Percentiles rank a stretch among this genome's conserved stretches.
Evolutionary conservation across 2,113 vertebrate genomes (phyloP).

Genomic region (Mormyrus lacerda): DNA sequence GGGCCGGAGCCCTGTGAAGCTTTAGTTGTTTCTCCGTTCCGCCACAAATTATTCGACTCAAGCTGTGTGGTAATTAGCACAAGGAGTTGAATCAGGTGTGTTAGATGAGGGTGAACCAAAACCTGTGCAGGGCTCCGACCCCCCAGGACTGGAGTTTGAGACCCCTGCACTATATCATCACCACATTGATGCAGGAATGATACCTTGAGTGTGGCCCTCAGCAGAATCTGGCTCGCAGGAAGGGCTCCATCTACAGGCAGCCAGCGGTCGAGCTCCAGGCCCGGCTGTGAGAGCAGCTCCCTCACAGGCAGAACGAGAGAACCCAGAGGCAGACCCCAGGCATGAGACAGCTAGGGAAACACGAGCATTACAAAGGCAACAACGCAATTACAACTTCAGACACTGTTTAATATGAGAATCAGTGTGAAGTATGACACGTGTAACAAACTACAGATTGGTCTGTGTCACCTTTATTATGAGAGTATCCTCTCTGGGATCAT

Average conservation of each 20-base stretch:
- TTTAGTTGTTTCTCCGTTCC: not conserved
- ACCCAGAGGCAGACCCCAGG: conserved; percentile 67
- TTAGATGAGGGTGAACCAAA: not conserved
- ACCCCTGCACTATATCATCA: not conserved
- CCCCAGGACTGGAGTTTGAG: not conserved
- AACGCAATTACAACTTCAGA: not conserved
- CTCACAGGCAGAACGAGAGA: conserved; percentile 65
- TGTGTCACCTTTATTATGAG: conserved; percentile 10
- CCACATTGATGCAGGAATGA: conserved; percentile 25
- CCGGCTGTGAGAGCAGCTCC: conserved; percentile 61
- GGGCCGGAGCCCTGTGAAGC: not conserved
- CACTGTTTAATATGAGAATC: not conserved
- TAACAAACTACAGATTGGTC: not conserved
- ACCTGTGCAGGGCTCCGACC: not conserved
- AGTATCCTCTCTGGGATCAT: conserved; percentile 65
- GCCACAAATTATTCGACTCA: not conserved
- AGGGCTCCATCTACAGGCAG: conserved; percentile 58
- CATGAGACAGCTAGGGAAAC: conserved; percentile 53
- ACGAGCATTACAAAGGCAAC: not conserved
- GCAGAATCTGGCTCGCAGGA: conserved; percentile 65
- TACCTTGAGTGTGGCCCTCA: conserved; percentile 77
- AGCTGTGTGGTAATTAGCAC: not conserved
- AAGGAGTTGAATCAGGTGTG: not conserved
- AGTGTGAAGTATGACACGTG: not conserved
- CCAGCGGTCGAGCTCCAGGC: conserved; percentile 72